phyloP scores from a whole-genome alignment of 2,888 invertebrate genomes.

The Aproaerema taeniolella region DNA sequence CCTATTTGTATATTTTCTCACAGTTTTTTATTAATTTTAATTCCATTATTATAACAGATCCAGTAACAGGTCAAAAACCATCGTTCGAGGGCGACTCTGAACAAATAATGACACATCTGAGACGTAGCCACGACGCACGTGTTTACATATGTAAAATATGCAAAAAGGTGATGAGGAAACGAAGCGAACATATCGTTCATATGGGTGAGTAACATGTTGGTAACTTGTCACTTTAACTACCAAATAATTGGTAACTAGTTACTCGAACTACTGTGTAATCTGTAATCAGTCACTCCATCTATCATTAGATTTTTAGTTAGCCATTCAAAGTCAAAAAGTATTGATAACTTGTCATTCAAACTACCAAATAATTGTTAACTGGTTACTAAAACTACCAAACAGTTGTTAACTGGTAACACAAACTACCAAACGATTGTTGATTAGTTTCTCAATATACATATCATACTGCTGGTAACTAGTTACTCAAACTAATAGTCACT shows the following conservation, averaged over 20 bases:
- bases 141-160: slow-evolving; percentile 85
- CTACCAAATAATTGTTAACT: neutral
- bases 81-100: slow-evolving; percentile 61
- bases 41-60: too few relatives aligned
- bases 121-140: slow-evolving; percentile 76
- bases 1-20: neutral
- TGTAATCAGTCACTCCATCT: neutral
- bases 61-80: neutral
- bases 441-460: too few relatives aligned
- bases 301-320: neutral
- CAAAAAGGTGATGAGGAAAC: slow-evolving; percentile 79
- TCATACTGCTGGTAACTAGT: too few relatives aligned
- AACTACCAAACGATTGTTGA: too few relatives aligned
- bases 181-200: slow-evolving; percentile 80
- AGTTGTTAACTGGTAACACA: too few relatives aligned
- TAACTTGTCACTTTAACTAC: too few relatives aligned
- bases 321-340: neutral
- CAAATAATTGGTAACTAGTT: too few relatives aligned
- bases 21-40: neutral
- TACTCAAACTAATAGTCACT: too few relatives aligned
- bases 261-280: neutral
- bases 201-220: slow-evolving; percentile 69
- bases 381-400: too few relatives aligned
- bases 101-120: slow-evolving; percentile 79
- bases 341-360: neutral